phyloP scores from a whole-genome alignment of 92 coral and sea anemone genomes.

The Actinernus sp. region DNA sequence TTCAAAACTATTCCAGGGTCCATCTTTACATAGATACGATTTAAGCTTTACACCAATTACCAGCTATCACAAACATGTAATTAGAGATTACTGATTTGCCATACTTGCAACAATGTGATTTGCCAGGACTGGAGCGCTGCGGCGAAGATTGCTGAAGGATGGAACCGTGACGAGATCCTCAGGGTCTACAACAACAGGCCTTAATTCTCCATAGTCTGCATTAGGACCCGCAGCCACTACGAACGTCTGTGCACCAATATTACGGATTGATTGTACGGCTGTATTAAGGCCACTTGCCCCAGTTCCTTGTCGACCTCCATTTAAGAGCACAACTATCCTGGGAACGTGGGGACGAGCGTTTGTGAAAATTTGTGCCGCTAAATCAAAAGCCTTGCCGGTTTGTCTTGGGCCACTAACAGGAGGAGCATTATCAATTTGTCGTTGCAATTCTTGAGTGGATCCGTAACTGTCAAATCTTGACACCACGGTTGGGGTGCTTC shows the following conservation, averaged over 20 bases:
- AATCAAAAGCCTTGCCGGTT: slow-evolving; percentile 47
- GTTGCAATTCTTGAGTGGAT: slow-evolving; percentile 16
- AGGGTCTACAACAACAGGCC: slow-evolving; percentile 30
- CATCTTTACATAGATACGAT: too few species aligned
- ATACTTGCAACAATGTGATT: slow-evolving; percentile 26
- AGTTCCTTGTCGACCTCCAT: slow-evolving; percentile 67
- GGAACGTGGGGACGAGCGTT: slow-evolving; percentile 72
- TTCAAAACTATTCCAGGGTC: too few species aligned
- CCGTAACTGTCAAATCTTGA: slow-evolving; percentile 29
- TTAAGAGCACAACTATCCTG: slow-evolving; percentile 79
- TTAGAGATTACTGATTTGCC: too few species aligned
- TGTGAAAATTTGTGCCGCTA: slow-evolving; percentile 38
- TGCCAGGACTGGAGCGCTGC: slow-evolving; percentile 5
- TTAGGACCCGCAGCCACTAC: slow-evolving; percentile 36
- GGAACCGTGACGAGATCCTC: slow-evolving; percentile 23
- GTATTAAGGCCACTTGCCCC: slow-evolving; percentile 40
- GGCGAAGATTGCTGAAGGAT: slow-evolving; percentile 11
- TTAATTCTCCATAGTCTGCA: slow-evolving; percentile 21
- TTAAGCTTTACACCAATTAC: too few species aligned
- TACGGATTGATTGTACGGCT: slow-evolving; percentile 38
- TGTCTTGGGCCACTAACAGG: slow-evolving; percentile 57
- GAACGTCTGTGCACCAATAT: slow-evolving; percentile 40
- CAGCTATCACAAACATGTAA: too few species aligned
- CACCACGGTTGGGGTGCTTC: slow-evolving; percentile 41
- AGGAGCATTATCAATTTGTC: slow-evolving; percentile 31